phyloP scores from a whole-genome alignment of 1,140 invertebrate species.

The Zaprionus camerounensis region DNA sequence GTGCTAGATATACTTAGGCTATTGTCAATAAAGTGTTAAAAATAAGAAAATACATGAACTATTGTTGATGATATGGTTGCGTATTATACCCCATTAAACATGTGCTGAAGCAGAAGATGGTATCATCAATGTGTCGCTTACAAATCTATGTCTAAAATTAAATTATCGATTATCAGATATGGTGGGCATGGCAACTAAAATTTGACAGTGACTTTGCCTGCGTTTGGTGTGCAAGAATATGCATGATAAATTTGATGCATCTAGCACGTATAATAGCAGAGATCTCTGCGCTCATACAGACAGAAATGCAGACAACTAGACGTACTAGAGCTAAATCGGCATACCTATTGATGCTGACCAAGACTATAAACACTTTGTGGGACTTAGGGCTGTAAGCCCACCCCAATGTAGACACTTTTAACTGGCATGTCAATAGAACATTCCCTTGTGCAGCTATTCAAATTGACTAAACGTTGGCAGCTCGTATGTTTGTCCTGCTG shows the following conservation, averaged over 20 bases:
- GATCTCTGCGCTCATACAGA: neutral
- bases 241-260: neutral
- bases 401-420: neutral
- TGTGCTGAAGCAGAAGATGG: no score
- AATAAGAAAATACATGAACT: no score
- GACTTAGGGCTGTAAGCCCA: neutral
- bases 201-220: neutral
- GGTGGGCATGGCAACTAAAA: neutral
- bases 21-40: no score
- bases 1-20: no score
- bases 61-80: no score
- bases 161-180: neutral
- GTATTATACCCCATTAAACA: no score
- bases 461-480: slow-evolving; percentile 69
- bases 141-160: neutral
- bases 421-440: slow-evolving; percentile 63
- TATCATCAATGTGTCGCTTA: no score
- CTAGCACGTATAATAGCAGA: neutral
- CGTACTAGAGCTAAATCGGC: neutral
- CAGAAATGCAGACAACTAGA: neutral
- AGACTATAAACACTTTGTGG: no score
- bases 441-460: slow-evolving; percentile 57
- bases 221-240: neutral
- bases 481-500: slow-evolving; percentile 12
- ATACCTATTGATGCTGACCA: neutral